These are phyloP conservation scores for Avahi laniger DNA, from an alignment of 2,797 vertebrate species.

Conservation along the genomic window DNA sequence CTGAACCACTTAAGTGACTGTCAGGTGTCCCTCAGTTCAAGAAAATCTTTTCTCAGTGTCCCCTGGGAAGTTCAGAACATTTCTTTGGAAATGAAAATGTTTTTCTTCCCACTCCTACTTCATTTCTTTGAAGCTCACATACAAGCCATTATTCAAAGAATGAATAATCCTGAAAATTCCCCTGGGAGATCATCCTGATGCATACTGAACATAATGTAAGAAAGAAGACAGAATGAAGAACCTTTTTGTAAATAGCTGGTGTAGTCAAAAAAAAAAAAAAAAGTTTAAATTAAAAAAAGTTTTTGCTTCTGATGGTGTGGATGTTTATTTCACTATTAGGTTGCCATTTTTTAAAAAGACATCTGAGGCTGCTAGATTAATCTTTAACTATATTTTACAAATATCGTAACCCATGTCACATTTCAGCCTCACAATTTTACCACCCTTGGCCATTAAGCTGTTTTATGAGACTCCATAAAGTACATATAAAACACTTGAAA, in stretches of 20 bases:
- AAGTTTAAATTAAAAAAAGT: not conserved
- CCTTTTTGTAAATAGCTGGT: constrained; percentile 35
- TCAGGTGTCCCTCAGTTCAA: constrained; percentile 64
- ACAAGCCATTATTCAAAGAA: constrained; percentile 73
- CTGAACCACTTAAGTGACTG: constrained; percentile 60
- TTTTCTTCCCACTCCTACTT: constrained; percentile 63
- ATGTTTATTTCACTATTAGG: not conserved
- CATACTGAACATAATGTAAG: constrained; percentile 50
- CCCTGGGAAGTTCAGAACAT: constrained; percentile 69
- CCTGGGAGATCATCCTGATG: constrained; percentile 48
- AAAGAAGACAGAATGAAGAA: not conserved
- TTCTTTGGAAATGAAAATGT: constrained; percentile 72
- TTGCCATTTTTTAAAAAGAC: not conserved
- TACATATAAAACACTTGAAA: not conserved
- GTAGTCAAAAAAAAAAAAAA: not conserved
- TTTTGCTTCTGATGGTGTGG: not conserved
- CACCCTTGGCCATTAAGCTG: not conserved
- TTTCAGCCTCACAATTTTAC: constrained; percentile 29
- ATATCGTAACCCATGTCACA: not conserved
- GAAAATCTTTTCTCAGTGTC: constrained; percentile 66
- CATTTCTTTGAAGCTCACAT: constrained; percentile 70
- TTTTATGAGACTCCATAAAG: not conserved
- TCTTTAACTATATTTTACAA: constrained; percentile 30
- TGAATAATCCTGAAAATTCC: constrained; percentile 70
- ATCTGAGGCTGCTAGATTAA: not conserved